A percentile compares a stretch with the other conserved stretches of the same genome.
Evolutionary conservation across 2,888 invertebrate genomes (phyloP).

Genomic region (Nephrotoma appendiculata): DNA sequence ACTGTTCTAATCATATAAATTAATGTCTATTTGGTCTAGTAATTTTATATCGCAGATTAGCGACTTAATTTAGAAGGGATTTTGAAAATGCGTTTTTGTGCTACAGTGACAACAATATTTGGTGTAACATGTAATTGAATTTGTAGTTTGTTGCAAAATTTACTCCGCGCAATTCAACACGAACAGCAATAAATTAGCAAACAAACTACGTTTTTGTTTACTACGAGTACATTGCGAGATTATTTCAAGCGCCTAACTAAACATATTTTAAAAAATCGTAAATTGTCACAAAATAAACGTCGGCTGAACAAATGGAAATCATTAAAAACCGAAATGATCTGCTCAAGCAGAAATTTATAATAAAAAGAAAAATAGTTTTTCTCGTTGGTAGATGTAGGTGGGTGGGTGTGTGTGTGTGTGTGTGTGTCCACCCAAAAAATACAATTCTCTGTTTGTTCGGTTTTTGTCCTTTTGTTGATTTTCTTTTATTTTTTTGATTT

Average conservation of each 20-base stretch:
- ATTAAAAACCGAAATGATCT: not conserved
- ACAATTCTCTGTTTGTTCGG: not conserved
- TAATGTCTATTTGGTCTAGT: not conserved
- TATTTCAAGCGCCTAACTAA: not conserved
- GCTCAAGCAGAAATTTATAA: not conserved
- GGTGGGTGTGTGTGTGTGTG: not conserved
- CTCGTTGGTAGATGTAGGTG: not conserved
- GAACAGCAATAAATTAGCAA: not conserved
- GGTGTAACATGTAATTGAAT: not conserved
- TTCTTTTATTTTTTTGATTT: not conserved
- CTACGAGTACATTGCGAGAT: not conserved
- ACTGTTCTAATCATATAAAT: not conserved
- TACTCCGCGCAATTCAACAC: not conserved
- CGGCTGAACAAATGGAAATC: not conserved
- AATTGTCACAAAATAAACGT: not conserved
- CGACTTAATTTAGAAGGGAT: not conserved
- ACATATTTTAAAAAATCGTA: not conserved
- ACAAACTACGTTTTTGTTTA: not conserved
- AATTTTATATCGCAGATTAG: not conserved
- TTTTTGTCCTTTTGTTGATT: not conserved
- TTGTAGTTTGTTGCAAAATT: not conserved
- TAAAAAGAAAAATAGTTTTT: not conserved
- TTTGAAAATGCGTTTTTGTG: not conserved
- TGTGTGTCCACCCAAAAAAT: not conserved
- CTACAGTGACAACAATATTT: not conserved